phyloP scores from a whole-genome alignment of 2,113 vertebrate species.

The Perca flavescens region DNA sequence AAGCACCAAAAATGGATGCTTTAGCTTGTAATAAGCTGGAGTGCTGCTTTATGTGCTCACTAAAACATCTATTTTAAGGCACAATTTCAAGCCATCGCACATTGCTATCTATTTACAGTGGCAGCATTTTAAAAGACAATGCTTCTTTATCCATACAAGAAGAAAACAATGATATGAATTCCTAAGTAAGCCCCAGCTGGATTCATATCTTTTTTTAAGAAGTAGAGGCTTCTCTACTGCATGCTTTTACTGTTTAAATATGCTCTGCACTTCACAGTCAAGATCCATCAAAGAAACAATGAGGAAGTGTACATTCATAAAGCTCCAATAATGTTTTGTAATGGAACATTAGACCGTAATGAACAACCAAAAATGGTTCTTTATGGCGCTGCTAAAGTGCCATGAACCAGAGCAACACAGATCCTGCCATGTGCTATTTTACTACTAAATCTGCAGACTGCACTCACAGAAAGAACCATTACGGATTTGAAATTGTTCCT shows the following conservation, averaged over 20 bases:
- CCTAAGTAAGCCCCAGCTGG: constrained; percentile 32
- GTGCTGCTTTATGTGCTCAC: constrained; percentile 24
- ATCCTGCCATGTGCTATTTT: constrained; percentile 54
- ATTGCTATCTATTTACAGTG: constrained; percentile 22
- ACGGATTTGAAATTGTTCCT: constrained; percentile 45
- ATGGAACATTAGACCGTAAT: constrained; percentile 73
- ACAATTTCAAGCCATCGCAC: constrained; percentile 24
- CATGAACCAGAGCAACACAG: constrained; percentile 58
- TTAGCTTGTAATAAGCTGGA: constrained; percentile 29
- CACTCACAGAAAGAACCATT: constrained; percentile 50
- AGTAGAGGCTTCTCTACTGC: constrained; percentile 17
- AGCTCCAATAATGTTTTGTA: constrained; percentile 69
- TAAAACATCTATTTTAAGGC: constrained; percentile 47
- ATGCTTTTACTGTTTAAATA: constrained; percentile 53
- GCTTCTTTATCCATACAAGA: constrained; percentile 15
- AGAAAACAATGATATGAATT: constrained; percentile 11
- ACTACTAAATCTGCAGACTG: constrained; percentile 56
- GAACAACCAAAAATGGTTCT: constrained; percentile 68
- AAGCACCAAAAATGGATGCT: constrained; percentile 20
- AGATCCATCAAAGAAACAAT: constrained; percentile 67
- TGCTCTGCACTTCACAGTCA: constrained; percentile 48
- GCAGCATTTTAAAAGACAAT: constrained; percentile 29
- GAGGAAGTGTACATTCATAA: constrained; percentile 68
- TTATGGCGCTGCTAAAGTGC: constrained; percentile 66
- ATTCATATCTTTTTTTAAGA: constrained; percentile 37